Evolutionary conservation across 2,797 vertebrate species (phyloP), one percentile per base, ranked within the genome.

Genomic region (Lagodon rhomboides): DNA sequence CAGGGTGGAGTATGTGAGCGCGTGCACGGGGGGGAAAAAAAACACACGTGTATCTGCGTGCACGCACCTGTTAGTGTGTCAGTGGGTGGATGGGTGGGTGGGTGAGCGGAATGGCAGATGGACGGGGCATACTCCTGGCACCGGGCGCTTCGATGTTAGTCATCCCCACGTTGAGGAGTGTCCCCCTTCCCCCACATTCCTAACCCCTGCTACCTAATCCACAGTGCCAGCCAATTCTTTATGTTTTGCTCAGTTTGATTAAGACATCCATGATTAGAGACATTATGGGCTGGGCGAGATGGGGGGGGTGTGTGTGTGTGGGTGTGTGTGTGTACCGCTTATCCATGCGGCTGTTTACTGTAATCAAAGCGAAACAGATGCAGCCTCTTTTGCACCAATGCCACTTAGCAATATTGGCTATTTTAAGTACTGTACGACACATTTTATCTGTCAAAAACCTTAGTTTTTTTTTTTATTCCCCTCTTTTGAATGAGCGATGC

Each of bases 181-280:
- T 44, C 68, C 83, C 82, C 85, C 77, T 66, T 63, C 82, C 89
- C 85, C 79, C 85, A 87, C 89, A 91, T 90, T 90, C 86, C 88
- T 83, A 80, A 94, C 94, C 93, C 95, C 93, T 93, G 93, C 91
- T 80, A 94, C 64, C 91, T 95, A 95, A 96, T 94, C 93, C 93
- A 86, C 91, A 73, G 87, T 93, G 91, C 92, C 56, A 23, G 90
- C 86, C 91, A 92, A 91, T 94, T 95, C 94, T 94, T 94, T 90
- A 89, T 89, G 88, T 93, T 93, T 94, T 93, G 85, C 91, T 91
- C 86, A 80, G 88, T 95, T 95, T 96, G 93, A 96, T 96, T 95
- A 96, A 95, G 94, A 94, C 89, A 87, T 94, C 87, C 88, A 90
- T 94, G 94, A 96, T 95, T 94, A 96, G 93, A 95, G 92, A 95